Evolutionary conservation across 2,113 vertebrate species (phyloP), one percentile per base, ranked within the genome.

Genomic region (Dipodomys stephensi): DNA sequence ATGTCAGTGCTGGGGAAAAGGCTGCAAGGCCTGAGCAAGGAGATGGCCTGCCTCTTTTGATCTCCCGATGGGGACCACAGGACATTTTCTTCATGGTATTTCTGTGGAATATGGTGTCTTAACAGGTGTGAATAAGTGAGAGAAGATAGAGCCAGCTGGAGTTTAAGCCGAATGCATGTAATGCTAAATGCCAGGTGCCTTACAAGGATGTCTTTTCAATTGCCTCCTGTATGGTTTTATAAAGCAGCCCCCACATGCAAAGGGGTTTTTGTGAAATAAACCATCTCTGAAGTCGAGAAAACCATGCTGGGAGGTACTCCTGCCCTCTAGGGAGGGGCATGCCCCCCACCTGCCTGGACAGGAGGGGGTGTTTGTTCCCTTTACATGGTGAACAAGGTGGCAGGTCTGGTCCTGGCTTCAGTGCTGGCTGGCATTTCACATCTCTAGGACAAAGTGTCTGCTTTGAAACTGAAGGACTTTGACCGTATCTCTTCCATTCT

Each of bases 61-160:
- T 95, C 97, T 93, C 69, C 76, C 39, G 57, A 83, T 62, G 67
- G 77, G 87, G 95, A 91, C 91, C 84, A 49, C 95, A 82, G 20
- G 28, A 10, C 72, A 78, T 85, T 94, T 73, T 83, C 94, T 87
- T 91, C 87, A 27, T 13, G 78, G 74, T 93, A 53, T 91, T 88
- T 73, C 90, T 93, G 91, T 30, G 72, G 62, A 67, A 90, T 16
- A 22, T 88, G 92, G 91, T 30, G 25, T 6, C 39, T 86, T 97
- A 95, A 96, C 87, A 95, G 96, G 94, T 95, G 57, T 35, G 92
- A 74, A 69, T 39, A 93, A 93, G 87, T 49, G 67, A 35, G 22
- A 92, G 94, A 84, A 80, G 95, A 83, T 60, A 74, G 96, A 97
- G 79, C 88, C 89, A 86, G 96, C 94, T 83, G 86, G 94, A 92